phyloP scores from a whole-genome alignment of 2,888 invertebrate genomes.

The Acronicta aceris region DNA sequence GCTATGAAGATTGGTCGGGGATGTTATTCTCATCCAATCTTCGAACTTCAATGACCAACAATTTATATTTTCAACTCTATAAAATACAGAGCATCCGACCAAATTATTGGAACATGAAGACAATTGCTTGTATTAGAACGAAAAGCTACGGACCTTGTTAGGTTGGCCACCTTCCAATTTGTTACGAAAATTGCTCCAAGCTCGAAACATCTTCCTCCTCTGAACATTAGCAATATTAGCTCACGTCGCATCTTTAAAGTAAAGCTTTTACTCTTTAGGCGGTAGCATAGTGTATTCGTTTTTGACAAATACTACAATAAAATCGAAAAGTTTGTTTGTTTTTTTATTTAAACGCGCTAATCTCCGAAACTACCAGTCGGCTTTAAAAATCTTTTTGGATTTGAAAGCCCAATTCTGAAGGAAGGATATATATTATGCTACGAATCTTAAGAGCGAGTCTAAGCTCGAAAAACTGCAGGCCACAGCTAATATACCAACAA shows the following conservation, averaged over 20 bases:
- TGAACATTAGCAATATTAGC: slow-evolving; percentile 31
- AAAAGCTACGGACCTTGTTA: slow-evolving; percentile 61
- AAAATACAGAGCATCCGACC: slow-evolving; percentile 27
- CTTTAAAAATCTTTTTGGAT: too few species aligned
- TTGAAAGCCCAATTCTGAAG: too few species aligned
- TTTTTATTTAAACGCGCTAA: too few species aligned
- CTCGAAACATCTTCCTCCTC: slow-evolving; percentile 39
- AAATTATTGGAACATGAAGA: slow-evolving; percentile 46
- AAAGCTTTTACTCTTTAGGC: neutral
- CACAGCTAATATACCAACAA: too few species aligned
- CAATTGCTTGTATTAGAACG: slow-evolving; percentile 57
- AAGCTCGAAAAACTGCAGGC: too few species aligned
- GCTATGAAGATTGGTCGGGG: too few species aligned
- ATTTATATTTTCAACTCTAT: slow-evolving; percentile 24
- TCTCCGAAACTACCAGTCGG: too few species aligned
- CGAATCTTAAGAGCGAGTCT: too few species aligned
- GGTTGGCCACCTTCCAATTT: slow-evolving; percentile 69
- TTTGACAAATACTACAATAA: too few species aligned
- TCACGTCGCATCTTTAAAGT: slow-evolving; percentile 29
- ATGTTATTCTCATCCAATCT: neutral
- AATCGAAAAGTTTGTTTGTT: too few species aligned
- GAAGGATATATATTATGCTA: too few species aligned
- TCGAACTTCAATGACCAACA: slow-evolving; percentile 3
- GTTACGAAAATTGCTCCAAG: slow-evolving; percentile 54
- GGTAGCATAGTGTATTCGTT: neutral